phyloP scores from a whole-genome alignment of 2,113 vertebrate genomes.

The Caretta caretta region DNA sequence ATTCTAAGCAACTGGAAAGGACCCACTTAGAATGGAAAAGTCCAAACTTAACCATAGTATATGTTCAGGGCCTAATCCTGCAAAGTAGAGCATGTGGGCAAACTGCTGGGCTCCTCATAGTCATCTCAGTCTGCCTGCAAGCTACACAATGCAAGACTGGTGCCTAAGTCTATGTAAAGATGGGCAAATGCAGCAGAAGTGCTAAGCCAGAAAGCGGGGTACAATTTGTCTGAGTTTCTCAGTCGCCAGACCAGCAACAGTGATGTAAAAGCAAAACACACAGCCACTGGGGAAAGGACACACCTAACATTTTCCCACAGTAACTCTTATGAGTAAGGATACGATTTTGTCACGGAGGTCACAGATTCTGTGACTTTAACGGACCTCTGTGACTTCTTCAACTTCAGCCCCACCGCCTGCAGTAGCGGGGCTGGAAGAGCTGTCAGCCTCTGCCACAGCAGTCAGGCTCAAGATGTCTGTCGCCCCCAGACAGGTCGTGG shows the following conservation, averaged over 20 bases:
- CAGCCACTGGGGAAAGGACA: background rate
- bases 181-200: background rate
- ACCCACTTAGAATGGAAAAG: background rate
- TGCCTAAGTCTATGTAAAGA: background rate
- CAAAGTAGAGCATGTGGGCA: accelerated
- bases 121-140: background rate
- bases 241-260: accelerated
- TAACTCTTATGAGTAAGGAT: background rate
- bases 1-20: background rate
- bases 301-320: background rate
- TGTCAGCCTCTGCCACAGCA: too few relatives aligned
- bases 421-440: too few relatives aligned
- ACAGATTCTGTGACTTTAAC: too few relatives aligned
- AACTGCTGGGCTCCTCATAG: background rate
- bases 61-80: background rate
- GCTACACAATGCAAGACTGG: background rate
- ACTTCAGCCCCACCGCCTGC: too few relatives aligned
- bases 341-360: too few relatives aligned
- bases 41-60: background rate
- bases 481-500: too few relatives aligned
- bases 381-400: too few relatives aligned
- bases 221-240: background rate
- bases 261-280: background rate
- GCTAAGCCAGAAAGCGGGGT: background rate
- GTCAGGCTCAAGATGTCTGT: too few relatives aligned